Evolutionary conservation across 2,113 vertebrate genomes (phyloP).

Genomic region (Tychaedon coryphoeus): DNA sequence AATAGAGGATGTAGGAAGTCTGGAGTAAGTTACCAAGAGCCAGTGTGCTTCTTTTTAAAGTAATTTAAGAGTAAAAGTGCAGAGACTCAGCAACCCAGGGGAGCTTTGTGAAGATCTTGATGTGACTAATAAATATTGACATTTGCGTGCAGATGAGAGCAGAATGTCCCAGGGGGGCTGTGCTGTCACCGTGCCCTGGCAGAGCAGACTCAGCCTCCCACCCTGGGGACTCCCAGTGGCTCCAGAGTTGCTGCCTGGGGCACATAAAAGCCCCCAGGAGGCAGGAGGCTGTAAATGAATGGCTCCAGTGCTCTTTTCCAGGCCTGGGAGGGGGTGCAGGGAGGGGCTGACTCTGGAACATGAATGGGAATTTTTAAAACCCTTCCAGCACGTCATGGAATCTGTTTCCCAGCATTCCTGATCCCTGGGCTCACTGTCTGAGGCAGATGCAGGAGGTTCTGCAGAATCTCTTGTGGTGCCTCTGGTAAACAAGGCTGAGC

Average conservation of each 20-base stretch:
- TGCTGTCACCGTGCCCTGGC: neutral
- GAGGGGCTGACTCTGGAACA: neutral
- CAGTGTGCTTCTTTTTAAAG: neutral
- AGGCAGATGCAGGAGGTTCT: neutral
- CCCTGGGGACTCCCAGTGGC: neutral
- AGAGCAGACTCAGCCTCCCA: neutral
- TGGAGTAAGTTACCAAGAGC: neutral
- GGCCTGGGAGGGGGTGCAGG: neutral
- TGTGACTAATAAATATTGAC: slow-evolving; percentile 61
- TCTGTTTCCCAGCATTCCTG: neutral
- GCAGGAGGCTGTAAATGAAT: neutral
- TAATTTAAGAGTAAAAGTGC: neutral
- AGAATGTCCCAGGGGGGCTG: slow-evolving; percentile 37
- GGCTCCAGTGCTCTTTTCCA: neutral
- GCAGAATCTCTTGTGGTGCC: neutral
- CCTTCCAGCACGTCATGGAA: accelerated
- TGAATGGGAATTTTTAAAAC: neutral
- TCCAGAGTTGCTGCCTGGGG: neutral
- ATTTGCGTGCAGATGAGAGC: slow-evolving; percentile 21
- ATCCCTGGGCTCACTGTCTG: neutral
- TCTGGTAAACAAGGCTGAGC: neutral
- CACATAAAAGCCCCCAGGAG: neutral
- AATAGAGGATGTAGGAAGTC: neutral
- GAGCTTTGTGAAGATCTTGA: neutral
- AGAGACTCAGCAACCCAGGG: neutral